Base-by-base conservation (phyloP, 2,888 invertebrate species). In the Epistrophe eligans region DNA sequence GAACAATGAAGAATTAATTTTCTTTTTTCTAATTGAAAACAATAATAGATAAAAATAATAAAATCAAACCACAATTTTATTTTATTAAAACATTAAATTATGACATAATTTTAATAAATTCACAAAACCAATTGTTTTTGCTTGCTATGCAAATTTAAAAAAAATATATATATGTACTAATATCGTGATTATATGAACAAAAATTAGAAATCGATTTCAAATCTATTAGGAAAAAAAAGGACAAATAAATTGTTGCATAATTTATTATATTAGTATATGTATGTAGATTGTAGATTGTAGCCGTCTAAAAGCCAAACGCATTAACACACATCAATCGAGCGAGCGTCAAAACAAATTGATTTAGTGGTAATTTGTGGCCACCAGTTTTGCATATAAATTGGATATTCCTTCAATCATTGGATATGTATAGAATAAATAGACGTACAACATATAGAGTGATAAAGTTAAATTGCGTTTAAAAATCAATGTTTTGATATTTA, bases 361-460 rank as follows among this genome's bases (percentile, higher is more conserved):
- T 81, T 76, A 40, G 80, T 66, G 76, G 77, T 77, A 72, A 77
- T 77, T 82, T 64, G 45, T 13, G 40, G 66, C 71, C 71, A 64
- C 77, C 77, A 71, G 64, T 50, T 77, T 77, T 72, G 82, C 77
- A 82, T 82, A 82, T 82, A 71, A 82, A 82, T 52, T 82, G 58
- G 32, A 57, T 74, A 35, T 43, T 40, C 35, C 24, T 64, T 52
- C 82, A 77, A 77, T 77, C 64, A 72, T 50, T 38, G 32, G 48
- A 13, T 13, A 15, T 43, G 5, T 24, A 11, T 58, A 11, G 13
- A 13, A 19, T 60, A 38, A 6, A n/a, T n/a, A 32, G 15, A 8
- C n/a, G 13, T 35, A 10, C 4, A 32, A 17, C 13, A 50, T 11
- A 6, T 11, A 52, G 8, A 55, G 24, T 15, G 55, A 24, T 55